A percentile compares a stretch with the other conserved stretches of the same genome.
phyloP scores from a whole-genome alignment of 2,888 invertebrate species.

The Drosophila pegasa region DNA sequence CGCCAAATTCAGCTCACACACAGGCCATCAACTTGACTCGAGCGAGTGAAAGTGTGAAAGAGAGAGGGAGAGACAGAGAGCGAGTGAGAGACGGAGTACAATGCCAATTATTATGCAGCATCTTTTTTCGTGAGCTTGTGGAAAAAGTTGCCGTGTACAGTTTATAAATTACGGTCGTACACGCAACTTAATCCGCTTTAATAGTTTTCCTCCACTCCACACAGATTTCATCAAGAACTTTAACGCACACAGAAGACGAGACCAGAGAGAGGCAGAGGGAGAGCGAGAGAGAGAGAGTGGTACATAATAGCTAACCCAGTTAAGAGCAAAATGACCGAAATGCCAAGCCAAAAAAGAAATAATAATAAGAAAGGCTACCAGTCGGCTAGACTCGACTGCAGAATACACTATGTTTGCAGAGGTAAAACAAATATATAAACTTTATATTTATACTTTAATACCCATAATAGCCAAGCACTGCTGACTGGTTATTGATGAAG shows the following conservation, averaged over 20 bases:
- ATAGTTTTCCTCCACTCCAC: constrained; percentile 50
- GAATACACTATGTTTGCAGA: neutral
- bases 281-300: constrained; percentile 7
- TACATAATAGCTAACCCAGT: constrained; percentile 19
- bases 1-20: constrained; percentile 47
- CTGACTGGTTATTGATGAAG: too few relatives aligned
- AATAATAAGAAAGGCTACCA: constrained; percentile 5
- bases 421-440: neutral
- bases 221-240: constrained; percentile 55
- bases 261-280: neutral
- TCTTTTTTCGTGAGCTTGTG: constrained; percentile 45
- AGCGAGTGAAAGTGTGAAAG: neutral
- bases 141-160: constrained; percentile 55
- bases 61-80: constrained; percentile 3
- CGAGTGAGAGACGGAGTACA: constrained; percentile 22
- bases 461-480: too few relatives aligned
- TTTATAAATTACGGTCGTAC: constrained; percentile 58
- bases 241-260: constrained; percentile 24
- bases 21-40: constrained; percentile 41
- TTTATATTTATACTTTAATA: too few relatives aligned
- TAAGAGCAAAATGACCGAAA: constrained; percentile 43
- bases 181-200: constrained; percentile 64
- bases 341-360: constrained; percentile 16
- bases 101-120: constrained; percentile 57
- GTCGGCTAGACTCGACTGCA: neutral